A percentile compares a stretch with the other conserved stretches of the same genome.
Conservation (phyloP, 2,888 invertebrate genomes). For the Desoria tigrina region DNA sequence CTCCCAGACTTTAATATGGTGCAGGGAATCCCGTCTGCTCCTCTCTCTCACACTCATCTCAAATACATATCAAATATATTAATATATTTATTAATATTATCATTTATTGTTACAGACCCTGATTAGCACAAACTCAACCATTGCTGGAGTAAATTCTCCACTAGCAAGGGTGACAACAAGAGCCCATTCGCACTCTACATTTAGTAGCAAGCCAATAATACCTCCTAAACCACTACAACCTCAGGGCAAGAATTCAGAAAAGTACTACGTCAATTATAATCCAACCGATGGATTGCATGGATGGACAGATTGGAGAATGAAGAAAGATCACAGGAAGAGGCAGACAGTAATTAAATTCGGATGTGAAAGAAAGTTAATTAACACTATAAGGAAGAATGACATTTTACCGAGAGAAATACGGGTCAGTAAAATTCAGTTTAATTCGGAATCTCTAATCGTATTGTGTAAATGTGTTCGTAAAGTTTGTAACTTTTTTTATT, state of each 20-base stretch:
- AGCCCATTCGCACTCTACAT: background rate
- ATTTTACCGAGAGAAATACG: slow-evolving; percentile 76
- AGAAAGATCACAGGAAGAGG: slow-evolving; percentile 81
- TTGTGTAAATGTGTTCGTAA: too few species aligned
- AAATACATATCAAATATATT: too few species aligned
- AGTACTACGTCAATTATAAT: background rate
- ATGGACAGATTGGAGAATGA: slow-evolving; percentile 82
- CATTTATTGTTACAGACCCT: too few species aligned
- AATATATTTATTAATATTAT: too few species aligned
- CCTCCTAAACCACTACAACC: background rate
- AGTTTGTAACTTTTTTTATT: too few species aligned
- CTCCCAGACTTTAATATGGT: too few species aligned
- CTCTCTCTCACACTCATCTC: too few species aligned
- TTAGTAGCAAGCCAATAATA: background rate
- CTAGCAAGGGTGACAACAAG: background rate
- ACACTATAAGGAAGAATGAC: slow-evolving; percentile 79
- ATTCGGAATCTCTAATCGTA: slow-evolving; percentile 5
- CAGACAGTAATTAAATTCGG: slow-evolving; percentile 73
- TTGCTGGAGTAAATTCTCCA: too few species aligned
- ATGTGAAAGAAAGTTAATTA: slow-evolving; percentile 74
- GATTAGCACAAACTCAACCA: too few species aligned
- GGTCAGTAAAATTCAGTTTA: slow-evolving; percentile 57
- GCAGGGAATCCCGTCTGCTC: too few species aligned
- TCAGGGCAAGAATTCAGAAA: background rate
- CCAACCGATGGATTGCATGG: slow-evolving; percentile 54